Evolutionary conservation across 37 sponge, comb jelly and placozoan species (phyloP), one percentile per base, ranked within the genome.

Genomic region (Spongilla lacustris): DNA sequence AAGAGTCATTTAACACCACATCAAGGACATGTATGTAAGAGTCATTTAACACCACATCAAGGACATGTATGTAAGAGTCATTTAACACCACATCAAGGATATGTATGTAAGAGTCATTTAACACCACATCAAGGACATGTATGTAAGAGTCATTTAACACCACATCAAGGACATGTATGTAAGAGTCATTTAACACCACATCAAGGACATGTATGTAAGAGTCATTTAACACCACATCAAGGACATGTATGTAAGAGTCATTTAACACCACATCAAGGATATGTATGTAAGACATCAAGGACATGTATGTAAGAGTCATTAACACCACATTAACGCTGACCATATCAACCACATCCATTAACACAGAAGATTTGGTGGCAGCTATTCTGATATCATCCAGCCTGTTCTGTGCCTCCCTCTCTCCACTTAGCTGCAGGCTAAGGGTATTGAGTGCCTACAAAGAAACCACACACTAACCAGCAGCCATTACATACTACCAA

Each of bases 291-390:
- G n/a, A n/a, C n/a, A n/a, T n/a, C n/a, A n/a, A n/a, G n/a, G n/a
- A n/a, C n/a, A n/a, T n/a, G n/a, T n/a, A n/a, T n/a, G n/a, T n/a
- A n/a, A n/a, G n/a, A n/a, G n/a, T n/a, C n/a, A n/a, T n/a, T n/a
- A 8, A 46, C 58, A 58, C 58, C 11, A 58, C 58, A 58, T 58
- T n/a, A 10, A 24, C 70, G 2, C 83, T 76, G n/a, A 86, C 91
- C 68, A 86, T 22, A 19, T 93, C 86, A 26, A 88, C 67, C 9
- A 85, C 69, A 77, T 96, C 96, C 85, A 93, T 91, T 89, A 93
- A 71, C 2, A 92, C 94, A 67, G 94, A 91, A 17, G 89, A 85
- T 29, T 85, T 88, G 30, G 92, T 81, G 1, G 83, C 89, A 13
- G 89, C 79, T 11, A 88, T 77, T 32, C 95, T 66, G 33, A 89